These are phyloP conservation scores for Pseudolaguvia tuberculata DNA, from an alignment of 2,113 vertebrate genomes.

Conservation along the genomic window DNA sequence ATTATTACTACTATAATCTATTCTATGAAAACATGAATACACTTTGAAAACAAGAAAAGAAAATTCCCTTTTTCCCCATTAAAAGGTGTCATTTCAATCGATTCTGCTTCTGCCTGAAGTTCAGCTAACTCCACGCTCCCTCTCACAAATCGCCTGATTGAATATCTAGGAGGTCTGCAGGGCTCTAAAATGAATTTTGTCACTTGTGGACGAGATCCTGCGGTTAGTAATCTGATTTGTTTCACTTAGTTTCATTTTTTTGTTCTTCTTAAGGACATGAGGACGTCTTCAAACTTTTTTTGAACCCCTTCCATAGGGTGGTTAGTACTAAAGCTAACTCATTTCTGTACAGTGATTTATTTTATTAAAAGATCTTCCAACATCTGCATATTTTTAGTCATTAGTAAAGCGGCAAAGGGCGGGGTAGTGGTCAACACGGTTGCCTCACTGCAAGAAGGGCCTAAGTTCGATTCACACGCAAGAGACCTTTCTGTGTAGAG, in stretches of 20 bases:
- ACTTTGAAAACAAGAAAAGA: background rate
- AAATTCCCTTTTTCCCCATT: background rate
- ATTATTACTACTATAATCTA: background rate
- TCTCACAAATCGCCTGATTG: background rate
- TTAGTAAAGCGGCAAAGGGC: no score
- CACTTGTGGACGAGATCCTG: background rate
- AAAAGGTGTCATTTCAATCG: background rate
- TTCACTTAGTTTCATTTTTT: background rate
- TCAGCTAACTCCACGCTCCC: background rate
- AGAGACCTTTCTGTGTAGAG: no score
- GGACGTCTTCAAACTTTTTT: background rate
- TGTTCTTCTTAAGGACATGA: background rate
- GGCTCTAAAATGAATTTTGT: conserved; percentile 22
- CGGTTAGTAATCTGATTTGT: conserved; percentile 12
- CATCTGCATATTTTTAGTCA: no score
- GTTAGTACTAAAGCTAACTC: no score
- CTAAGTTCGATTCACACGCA: no score
- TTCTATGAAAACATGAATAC: background rate
- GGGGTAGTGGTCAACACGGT: no score
- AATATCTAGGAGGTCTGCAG: conserved; percentile 14
- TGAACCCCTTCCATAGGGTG: no score
- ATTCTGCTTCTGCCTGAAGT: conserved; percentile 1
- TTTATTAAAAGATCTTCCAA: no score
- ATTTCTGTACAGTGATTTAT: no score
- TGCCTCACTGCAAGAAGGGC: no score